These are phyloP conservation scores for Eilema caniola DNA, from an alignment of 2,888 invertebrate species.

Conservation along the genomic window DNA sequence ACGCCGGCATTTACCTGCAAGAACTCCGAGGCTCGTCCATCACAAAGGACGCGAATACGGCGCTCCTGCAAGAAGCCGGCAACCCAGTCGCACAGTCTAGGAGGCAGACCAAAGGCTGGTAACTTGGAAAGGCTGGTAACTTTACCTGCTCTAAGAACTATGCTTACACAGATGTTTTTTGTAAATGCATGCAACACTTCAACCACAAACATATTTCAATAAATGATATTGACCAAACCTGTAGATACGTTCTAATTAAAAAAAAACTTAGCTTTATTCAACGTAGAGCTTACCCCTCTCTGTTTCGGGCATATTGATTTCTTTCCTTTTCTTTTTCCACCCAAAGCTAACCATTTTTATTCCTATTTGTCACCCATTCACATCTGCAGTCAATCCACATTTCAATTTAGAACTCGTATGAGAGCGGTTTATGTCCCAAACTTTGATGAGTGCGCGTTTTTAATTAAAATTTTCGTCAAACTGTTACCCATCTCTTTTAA, in stretches of 20 bases:
- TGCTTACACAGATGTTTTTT: not conserved
- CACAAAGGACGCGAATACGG: no score
- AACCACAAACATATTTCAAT: not conserved
- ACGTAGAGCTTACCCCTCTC: constrained; percentile 58
- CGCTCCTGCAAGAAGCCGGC: no score
- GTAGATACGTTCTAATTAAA: constrained; percentile 16
- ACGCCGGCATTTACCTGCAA: no score
- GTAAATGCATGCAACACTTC: not conserved
- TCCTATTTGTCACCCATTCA: constrained; percentile 72
- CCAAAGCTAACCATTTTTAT: constrained; percentile 72
- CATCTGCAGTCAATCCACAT: constrained; percentile 69
- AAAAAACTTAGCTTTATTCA: constrained; percentile 36
- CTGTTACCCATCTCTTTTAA: constrained; percentile 30
- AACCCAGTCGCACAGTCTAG: no score
- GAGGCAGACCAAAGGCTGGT: no score
- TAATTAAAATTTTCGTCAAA: constrained; percentile 62
- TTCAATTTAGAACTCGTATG: constrained; percentile 74
- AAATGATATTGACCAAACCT: not conserved
- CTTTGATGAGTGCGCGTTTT: constrained; percentile 62
- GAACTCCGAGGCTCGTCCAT: no score
- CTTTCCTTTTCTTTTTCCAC: constrained; percentile 75
- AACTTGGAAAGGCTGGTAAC: no score
- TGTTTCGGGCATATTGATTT: constrained; percentile 75
- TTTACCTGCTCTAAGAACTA: not conserved
- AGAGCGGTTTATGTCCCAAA: constrained; percentile 63